Percentiles rank a stretch among this genome's conserved stretches.
Conservation (phyloP, 2,113 vertebrate species). For the Amblyornis subalaris region DNA sequence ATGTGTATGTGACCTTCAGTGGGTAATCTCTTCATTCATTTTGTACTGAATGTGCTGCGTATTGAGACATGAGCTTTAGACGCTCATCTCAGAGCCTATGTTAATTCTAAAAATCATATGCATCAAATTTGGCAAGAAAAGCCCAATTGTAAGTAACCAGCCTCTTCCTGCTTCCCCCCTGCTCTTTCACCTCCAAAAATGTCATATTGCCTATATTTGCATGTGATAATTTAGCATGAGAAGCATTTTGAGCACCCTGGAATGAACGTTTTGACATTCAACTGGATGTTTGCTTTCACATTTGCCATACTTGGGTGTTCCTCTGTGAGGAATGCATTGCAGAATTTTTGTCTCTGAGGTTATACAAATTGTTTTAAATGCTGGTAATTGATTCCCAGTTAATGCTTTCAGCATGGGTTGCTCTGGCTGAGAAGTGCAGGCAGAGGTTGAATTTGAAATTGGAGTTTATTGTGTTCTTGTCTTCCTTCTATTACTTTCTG, state of each 20-base stretch:
- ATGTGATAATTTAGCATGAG: slow-evolving; percentile 21
- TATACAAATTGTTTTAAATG: not conserved
- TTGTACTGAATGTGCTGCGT: not conserved
- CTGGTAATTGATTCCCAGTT: not conserved
- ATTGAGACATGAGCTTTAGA: slow-evolving; percentile 10
- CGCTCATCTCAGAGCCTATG: not conserved
- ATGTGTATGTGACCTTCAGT: slow-evolving; percentile 20
- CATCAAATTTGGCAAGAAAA: slow-evolving; percentile 6
- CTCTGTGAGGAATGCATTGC: not conserved
- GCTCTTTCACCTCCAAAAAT: slow-evolving; percentile 7
- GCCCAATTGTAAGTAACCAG: not conserved
- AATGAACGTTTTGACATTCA: slow-evolving; percentile 14
- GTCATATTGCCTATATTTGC: not conserved
- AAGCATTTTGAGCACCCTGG: slow-evolving; percentile 19
- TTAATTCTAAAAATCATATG: slow-evolving; percentile 5
- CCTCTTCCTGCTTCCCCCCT: not conserved
- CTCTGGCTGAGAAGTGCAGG: not conserved
- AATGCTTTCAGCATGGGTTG: not conserved
- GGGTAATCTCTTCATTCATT: slow-evolving; percentile 26
- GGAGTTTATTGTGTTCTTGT: not conserved
- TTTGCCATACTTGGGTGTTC: not conserved
- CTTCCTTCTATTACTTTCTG: not conserved
- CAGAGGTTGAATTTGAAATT: not conserved
- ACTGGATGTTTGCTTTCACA: slow-evolving; percentile 26
- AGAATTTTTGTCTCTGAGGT: not conserved